Evolutionary conservation across 2,113 vertebrate genomes (phyloP).

Genomic region (Centropus bengalensis): DNA sequence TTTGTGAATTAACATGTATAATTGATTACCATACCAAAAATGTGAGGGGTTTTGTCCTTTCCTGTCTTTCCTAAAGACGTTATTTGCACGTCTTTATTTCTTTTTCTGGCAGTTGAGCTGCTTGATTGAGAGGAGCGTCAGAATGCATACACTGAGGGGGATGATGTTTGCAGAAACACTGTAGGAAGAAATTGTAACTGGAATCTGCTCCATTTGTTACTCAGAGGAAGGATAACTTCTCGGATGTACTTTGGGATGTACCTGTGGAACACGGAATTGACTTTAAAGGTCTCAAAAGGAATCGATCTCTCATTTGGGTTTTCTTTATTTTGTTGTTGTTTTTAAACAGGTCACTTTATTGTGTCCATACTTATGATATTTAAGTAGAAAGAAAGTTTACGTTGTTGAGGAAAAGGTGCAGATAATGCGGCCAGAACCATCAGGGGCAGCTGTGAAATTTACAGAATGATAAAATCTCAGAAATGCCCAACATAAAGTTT

Average conservation of each 20-base stretch:
- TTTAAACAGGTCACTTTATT: background rate
- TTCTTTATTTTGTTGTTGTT: background rate
- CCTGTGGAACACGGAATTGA: background rate
- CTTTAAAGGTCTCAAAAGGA: background rate
- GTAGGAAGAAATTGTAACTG: background rate
- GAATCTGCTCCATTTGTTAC: background rate
- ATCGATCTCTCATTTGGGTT: background rate
- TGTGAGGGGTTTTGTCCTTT: background rate
- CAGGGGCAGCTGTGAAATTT: background rate
- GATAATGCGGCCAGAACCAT: background rate
- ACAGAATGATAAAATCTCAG: conserved; percentile 16
- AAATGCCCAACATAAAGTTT: conserved; percentile 48
- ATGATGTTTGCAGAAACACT: conserved; percentile 4
- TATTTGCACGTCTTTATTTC: background rate
- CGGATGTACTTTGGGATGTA: background rate
- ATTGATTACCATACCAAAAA: conserved; percentile 15
- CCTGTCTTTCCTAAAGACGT: background rate
- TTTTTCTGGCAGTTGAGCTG: background rate
- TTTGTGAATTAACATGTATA: conserved; percentile 56
- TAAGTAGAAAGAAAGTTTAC: conserved; percentile 19
- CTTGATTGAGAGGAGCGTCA: conserved; percentile 21
- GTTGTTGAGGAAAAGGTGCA: background rate
- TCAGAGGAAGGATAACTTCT: background rate
- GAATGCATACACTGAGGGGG: background rate
- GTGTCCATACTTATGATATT: too few relatives aligned